Evolutionary conservation across 2,888 invertebrate species (phyloP), one percentile per base, ranked within the genome.

Genomic region (Hybos culiciformis): DNA sequence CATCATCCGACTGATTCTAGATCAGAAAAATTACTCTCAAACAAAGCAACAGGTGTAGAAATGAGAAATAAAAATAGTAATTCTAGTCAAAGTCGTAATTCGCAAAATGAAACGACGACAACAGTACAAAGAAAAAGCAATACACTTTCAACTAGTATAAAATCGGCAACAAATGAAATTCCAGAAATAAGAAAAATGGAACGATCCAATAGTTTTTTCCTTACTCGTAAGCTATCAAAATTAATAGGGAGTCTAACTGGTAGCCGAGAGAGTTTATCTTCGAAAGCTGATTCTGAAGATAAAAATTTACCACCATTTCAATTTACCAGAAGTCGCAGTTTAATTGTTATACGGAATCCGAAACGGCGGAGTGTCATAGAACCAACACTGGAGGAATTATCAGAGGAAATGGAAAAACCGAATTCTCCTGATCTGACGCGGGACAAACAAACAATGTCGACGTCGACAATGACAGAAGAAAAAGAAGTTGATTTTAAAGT

Each of bases 291-390:
- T n/a, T n/a, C n/a, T 15, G 51, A 43, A 6, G 47, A 44, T 9
- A 46, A 49, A 8, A 48, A 38, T 20, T 20, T 39, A 23, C 24
- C 47, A 38, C 57, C 59, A 0, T 62, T 54, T 38, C 58, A 59
- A 9, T 65, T 66, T 41, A 61, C 59, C 3, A 59, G 66, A 3
- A 67, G 66, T 49, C 59, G 62, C 6, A 66, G 64, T 14, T 61
- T 67, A 60, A 63, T 63, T 12, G 46, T 62, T 24, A 53, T 63
- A 34, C 53, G 64, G 1, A 54, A 63, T 2, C 58, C 62, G 1
- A 66, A 65, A 46, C 60, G 64, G 0, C 59, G 63, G 3, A 63
- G 61, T 46, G 54, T 64, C 12, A 58, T 62, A 34, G 63, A 65
- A 41, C 60, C 66, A 0, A 61, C 63, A 45, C 34, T 67, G 37